These are phyloP conservation scores for Perca schrenkii DNA, from an alignment of 2,113 vertebrate species.

Conservation along the genomic window DNA sequence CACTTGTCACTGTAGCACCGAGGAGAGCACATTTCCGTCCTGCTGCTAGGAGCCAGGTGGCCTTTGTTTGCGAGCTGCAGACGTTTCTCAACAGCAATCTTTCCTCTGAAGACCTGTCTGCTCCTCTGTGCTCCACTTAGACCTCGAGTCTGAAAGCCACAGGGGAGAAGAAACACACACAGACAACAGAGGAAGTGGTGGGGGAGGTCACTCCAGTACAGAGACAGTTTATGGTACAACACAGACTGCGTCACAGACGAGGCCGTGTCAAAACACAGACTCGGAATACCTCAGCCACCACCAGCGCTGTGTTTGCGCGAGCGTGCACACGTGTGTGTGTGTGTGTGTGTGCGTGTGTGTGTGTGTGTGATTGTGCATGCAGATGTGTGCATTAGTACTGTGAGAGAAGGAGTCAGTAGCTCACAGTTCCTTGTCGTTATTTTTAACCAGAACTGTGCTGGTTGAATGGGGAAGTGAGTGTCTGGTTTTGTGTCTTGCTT, in stretches of 20 bases:
- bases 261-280: slow-evolving; percentile 73
- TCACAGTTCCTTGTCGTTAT: slow-evolving; percentile 73
- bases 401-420: slow-evolving; percentile 67
- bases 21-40: slow-evolving; percentile 54
- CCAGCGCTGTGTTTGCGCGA: slow-evolving; percentile 33
- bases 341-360: slow-evolving; percentile 49
- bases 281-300: slow-evolving; percentile 80
- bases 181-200: slow-evolving; percentile 80
- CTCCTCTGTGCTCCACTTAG: slow-evolving; percentile 80
- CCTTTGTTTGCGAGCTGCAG: slow-evolving; percentile 74
- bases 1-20: slow-evolving; percentile 45
- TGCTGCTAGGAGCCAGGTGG: slow-evolving; percentile 73
- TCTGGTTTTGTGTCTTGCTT: slow-evolving; percentile 64
- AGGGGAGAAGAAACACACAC: slow-evolving; percentile 71
- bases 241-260: slow-evolving; percentile 81
- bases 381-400: slow-evolving; percentile 60
- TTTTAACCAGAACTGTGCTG: slow-evolving; percentile 70
- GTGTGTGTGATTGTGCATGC: slow-evolving; percentile 45
- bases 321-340: slow-evolving; percentile 39
- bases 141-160: slow-evolving; percentile 73
- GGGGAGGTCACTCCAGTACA: slow-evolving; percentile 78
- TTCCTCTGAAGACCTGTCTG: slow-evolving; percentile 72
- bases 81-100: slow-evolving; percentile 55
- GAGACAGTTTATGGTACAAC: slow-evolving; percentile 77
- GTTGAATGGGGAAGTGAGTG: slow-evolving; percentile 72